Conservation (phyloP, 2,113 vertebrate species). For the Copsychus sechellarum region DNA sequence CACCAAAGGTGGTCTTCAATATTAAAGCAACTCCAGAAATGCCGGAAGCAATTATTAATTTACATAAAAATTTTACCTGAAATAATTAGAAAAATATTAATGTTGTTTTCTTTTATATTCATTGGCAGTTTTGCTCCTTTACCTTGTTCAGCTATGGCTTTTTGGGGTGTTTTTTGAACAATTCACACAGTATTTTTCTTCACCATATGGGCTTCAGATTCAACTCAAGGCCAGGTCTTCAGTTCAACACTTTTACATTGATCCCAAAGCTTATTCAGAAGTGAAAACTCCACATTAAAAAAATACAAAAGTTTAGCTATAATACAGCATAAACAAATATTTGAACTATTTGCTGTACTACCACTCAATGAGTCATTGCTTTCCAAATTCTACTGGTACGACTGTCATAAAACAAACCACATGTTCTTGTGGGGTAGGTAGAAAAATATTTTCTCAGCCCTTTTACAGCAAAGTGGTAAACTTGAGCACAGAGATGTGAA, state of each 20-base stretch:
- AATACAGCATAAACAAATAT: slow-evolving; percentile 12
- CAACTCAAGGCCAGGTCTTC: not conserved
- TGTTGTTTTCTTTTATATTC: not conserved
- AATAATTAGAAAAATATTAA: not conserved
- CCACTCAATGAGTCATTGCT: slow-evolving; percentile 19
- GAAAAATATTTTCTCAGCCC: slow-evolving; percentile 10
- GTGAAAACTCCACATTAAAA: slow-evolving; percentile 3
- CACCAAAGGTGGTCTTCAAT: not conserved
- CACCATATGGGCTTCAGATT: not conserved
- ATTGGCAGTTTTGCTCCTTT: not conserved
- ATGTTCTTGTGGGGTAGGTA: not conserved
- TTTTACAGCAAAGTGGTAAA: not conserved
- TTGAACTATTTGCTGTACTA: not conserved
- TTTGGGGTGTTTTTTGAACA: not conserved
- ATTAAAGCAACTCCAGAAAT: not conserved
- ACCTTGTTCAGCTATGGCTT: not conserved
- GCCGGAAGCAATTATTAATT: not conserved
- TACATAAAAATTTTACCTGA: not conserved
- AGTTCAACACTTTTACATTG: not conserved
- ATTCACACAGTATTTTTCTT: not conserved
- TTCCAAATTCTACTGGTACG: not conserved
- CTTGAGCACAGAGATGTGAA: not conserved
- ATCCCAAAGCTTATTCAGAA: slow-evolving; percentile 1
- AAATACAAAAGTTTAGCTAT: not conserved
- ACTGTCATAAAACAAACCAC: slow-evolving; percentile 38